Evolutionary conservation across 30 jellyfish, hydroid and myxozoan species (phyloP).

Genomic region (Rhopilema esculentum): DNA sequence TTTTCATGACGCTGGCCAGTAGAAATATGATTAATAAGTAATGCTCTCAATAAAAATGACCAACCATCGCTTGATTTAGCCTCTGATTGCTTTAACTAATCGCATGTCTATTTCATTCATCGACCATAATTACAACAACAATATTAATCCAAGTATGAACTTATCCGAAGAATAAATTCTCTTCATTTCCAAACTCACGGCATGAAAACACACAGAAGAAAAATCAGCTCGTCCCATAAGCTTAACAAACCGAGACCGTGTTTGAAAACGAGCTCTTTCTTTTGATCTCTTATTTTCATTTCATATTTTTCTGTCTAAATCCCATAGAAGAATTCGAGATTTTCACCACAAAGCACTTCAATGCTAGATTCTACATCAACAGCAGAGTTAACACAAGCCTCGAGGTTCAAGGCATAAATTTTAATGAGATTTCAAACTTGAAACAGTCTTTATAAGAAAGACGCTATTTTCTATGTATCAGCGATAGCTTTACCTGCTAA

Average conservation of each 20-base stretch:
- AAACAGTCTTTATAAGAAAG: too few relatives aligned
- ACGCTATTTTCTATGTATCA: too few relatives aligned
- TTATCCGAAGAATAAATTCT: neutral
- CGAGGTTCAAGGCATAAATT: neutral
- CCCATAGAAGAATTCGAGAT: neutral
- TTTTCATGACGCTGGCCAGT: constrained; percentile 39
- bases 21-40: constrained; percentile 46
- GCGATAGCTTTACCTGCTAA: too few relatives aligned
- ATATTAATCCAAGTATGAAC: neutral
- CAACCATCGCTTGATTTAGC: constrained; percentile 9
- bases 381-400: neutral
- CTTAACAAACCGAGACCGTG: neutral
- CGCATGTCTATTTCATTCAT: neutral
- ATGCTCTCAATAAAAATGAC: constrained; percentile 30
- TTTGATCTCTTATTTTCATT: neutral
- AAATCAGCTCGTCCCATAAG: neutral
- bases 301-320: neutral
- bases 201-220: neutral
- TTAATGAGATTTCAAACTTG: neutral
- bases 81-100: constrained; percentile 11
- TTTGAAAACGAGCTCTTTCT: neutral
- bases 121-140: neutral
- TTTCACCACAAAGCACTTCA: neutral
- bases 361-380: neutral
- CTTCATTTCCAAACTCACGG: neutral